Evolutionary conservation across 2,113 vertebrate genomes (phyloP), one percentile per base, ranked within the genome.

Genomic region (Merops nubicus): DNA sequence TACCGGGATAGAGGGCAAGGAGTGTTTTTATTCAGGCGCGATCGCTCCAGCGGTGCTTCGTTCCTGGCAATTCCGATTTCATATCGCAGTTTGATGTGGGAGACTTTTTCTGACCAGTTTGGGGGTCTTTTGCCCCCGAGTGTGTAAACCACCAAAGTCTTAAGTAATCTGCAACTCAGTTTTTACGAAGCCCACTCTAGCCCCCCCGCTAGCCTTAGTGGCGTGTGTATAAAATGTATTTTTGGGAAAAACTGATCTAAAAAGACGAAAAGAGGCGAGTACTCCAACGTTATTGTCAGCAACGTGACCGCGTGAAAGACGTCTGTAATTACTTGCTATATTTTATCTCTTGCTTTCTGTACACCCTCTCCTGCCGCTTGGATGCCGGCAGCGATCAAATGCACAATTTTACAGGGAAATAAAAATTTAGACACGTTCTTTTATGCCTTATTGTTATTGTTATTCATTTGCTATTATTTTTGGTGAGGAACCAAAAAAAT

Each of bases 401-500:
- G 81, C 59, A 51, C 68, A 74, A 91, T 94, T 95, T 92, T 92
- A 95, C 62, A 70, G 91, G 60, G 88, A 88, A 95, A 97, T 96
- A 95, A 96, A 94, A 96, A 75, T 25, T 21, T 80, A 92, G 72
- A 19, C 86, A 57, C 80, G 59, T 89, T 80, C 64, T 89, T 83
- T 77, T 84, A 85, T 85, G 67, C 29, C 19, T 81, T 81, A 54
- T 64, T 92, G 88, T 95, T 95, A 93, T 93, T 95, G 82, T 91
- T 97, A 77, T 82, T 93, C 76, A 94, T 91, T 95, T 94, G 48
- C 84, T 97, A 91, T 95, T 94, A 94, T 93, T 92, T 96, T 92
- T 95, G 93, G 91, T 95, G 87, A n/a, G 75, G 56, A 96, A 96
- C 91, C 92, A 95, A 93, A 94, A 91, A 96, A 96, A 93, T 81